Evolutionary conservation across 2,797 vertebrate species (phyloP), one percentile per base, ranked within the genome.

Genomic region (Notoglanidium macrostoma): DNA sequence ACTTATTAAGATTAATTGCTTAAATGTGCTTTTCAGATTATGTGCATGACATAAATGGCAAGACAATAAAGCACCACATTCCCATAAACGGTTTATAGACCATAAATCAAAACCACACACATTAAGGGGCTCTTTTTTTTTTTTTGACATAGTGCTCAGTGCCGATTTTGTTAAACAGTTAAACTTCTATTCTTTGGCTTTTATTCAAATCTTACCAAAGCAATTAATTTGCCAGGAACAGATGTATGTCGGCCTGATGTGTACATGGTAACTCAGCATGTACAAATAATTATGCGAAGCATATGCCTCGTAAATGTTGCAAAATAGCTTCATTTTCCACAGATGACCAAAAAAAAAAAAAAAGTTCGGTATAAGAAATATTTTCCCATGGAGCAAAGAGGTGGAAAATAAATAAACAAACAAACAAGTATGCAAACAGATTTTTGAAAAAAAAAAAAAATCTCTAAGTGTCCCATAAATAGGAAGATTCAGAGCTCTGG

Each of bases 401-500:
- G 91, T 94, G 89, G 89, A 92, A 94, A 93, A 94, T 91, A 93
- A 93, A 94, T 87, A 94, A 93, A 92, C 88, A 90, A 90, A 93
- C 89, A 92, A 94, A 89, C 77, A 89, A 91, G 86, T 88, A 84
- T 86, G 92, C 91, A 94, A 92, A 95, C 91, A 93, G 88, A 89
- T 23, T 90, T 91, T 82, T 88, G 40, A 86, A 14, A 6, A 49
- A 46, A 55, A n/a, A 92, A 91, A 91, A 91, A 91, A 87, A 87
- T 88, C 84, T 76, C 23, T 51, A 88, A 89, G 90, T 90, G 88
- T 92, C 92, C 91, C 91, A 85, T 93, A 92, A 95, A 95, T 94
- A 94, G 92, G 94, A 95, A 93, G 93, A 95, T 95, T 94, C 93
- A 94, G 94, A 94, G 92, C 87, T 40, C 93, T 96, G 96, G 95